Base-by-base conservation (phyloP, 2,888 invertebrate genomes). In the Phymatocera aterrima region DNA sequence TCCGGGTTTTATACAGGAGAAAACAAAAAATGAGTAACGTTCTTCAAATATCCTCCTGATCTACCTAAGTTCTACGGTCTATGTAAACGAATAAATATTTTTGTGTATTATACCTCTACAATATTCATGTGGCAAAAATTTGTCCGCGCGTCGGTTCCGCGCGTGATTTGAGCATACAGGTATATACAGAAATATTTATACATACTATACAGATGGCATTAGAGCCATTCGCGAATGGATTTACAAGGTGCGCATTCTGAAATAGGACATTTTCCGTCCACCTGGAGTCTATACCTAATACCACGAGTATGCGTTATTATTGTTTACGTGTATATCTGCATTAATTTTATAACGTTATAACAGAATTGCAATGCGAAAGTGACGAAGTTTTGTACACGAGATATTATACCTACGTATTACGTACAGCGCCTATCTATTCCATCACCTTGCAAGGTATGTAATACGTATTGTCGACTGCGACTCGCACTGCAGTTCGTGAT, bases 281-380 rank as follows among this genome's bases (percentile, higher is more conserved):
- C 21, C n/a, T 10, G 3, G 46, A n/a, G n/a, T n/a, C n/a, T n/a
- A n/a, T n/a, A n/a, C n/a, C n/a, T n/a, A n/a, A n/a, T n/a, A n/a
- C n/a, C n/a, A n/a, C n/a, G n/a, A n/a, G n/a, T n/a, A n/a, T n/a
- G 8, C 8, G 15, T 43, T 12, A 43, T 43, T 12, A 43, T 1
- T 43, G 43, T 1, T 1, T 1, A 43, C 15, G 43, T 43, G 15
- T 1, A 43, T n/a, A n/a, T n/a, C 57, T 3, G 34, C 64, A 64
- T 43, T 68, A 68, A 46, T 68, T 64, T 64, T 37, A 34, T 37
- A 64, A 64, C 37, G 37, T 64, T 34, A 15, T 64, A 37, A 18
- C 34, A 34, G 37, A 64, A 37, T 64, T 64, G 0, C 34, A 64
- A 37, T n/a, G 61, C 61, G 15, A 34, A 64, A 6, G 6, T 60